These are phyloP conservation scores for Palaemon carinicauda DNA, from an alignment of 1,140 invertebrate genomes.

Conservation along the genomic window DNA sequence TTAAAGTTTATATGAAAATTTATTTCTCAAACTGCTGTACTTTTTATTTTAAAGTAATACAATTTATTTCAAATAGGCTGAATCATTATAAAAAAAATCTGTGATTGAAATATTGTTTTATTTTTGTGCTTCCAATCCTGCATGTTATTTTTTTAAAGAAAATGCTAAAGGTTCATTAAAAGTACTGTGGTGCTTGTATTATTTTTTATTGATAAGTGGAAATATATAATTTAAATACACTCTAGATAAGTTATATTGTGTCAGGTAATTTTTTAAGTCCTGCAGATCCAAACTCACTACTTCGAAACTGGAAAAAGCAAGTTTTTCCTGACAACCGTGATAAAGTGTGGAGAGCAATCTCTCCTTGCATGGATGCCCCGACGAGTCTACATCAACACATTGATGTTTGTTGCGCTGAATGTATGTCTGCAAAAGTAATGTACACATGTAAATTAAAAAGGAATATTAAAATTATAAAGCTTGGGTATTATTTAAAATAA, in stretches of 20 bases:
- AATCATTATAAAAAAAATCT: slow-evolving; percentile 40
- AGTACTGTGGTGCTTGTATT: too few species aligned
- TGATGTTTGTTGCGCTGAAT: neutral
- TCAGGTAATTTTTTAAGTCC: too few species aligned
- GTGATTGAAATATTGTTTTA: slow-evolving; percentile 13
- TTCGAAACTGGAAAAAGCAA: too few species aligned
- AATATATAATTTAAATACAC: too few species aligned
- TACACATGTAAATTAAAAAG: neutral
- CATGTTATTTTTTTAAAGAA: too few species aligned
- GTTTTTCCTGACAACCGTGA: neutral
- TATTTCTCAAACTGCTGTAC: slow-evolving; percentile 47
- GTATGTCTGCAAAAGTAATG: neutral
- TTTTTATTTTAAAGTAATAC: slow-evolving; percentile 48
- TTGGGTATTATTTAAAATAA: too few species aligned
- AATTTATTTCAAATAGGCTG: slow-evolving; percentile 50
- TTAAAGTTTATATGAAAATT: slow-evolving; percentile 37
- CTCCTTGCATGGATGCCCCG: neutral
- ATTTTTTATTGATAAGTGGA: too few species aligned
- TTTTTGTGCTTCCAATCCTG: too few species aligned
- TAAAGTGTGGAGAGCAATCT: neutral
- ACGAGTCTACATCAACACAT: neutral
- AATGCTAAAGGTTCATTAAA: too few species aligned
- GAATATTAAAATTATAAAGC: neutral
- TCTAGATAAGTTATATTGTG: too few species aligned
- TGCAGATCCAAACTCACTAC: too few species aligned